Base-by-base conservation (phyloP, 2,113 vertebrate genomes). In the Equus quagga region DNA sequence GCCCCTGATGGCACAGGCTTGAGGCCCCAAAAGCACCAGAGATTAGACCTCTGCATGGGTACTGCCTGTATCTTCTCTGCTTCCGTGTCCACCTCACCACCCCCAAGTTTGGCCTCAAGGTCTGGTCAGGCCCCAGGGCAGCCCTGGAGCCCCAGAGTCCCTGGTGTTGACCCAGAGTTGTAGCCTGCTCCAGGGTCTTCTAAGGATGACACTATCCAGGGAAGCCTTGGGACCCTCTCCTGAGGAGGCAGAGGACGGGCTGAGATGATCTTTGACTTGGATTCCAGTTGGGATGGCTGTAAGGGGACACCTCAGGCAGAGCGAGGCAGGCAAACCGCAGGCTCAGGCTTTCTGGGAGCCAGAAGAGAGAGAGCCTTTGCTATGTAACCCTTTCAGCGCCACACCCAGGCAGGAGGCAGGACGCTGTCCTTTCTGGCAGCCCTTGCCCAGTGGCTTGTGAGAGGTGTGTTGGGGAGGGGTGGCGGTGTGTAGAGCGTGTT, bases 251-350 rank as follows among this genome's bases (percentile, higher is more conserved):
- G 97, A 96, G 86, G 93, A 92, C 93, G 90, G 89, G 82, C 91
- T 96, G 87, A 70, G 97, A 95, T 97, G 98, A 97, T 98, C 98
- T 98, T 96, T 98, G 98, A 98, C 98, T 98, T 14, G 93, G 96
- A 96, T 98, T 98, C 96, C 97, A 91, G 89, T 98, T 95, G 96
- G 96, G 98, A 98, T 97, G 94, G 92, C 95, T 98, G 98, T 98
- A 98, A 98, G 98, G 96, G 97, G 98, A 98, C 97, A 98, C 98
- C 98, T 98, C 98, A 96, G 97, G 96, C 98, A 85, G 97, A 97
- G 62, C 88, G 76, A 97, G 87, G 97, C 96, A 97, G 91, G 97
- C 97, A 98, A 97, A 98, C 97, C 98, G 96, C 98, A 98, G 98
- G 98, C 97, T 98, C 97, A 23, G 96, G 97, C 97, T 98, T 98